Percentiles rank a stretch among this genome's conserved stretches.
These are phyloP conservation scores for Zosterops lateralis DNA, from an alignment of 2,113 vertebrate genomes.

Conservation along the genomic window DNA sequence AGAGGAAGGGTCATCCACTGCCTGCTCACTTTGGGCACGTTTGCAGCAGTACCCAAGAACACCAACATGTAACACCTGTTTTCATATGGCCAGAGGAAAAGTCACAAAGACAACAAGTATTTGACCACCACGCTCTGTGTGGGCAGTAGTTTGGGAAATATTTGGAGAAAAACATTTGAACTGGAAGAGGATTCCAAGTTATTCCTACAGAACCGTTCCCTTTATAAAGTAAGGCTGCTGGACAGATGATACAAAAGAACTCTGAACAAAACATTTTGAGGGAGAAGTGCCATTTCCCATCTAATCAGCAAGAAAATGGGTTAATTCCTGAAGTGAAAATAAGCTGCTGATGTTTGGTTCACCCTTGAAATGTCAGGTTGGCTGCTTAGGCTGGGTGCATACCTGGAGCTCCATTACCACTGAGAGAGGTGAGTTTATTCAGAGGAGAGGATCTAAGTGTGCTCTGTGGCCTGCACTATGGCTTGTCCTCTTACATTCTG, in stretches of 20 bases:
- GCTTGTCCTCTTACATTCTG: rapidly evolving
- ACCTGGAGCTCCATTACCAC: rapidly evolving
- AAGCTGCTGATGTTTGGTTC: neutral
- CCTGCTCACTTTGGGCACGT: rapidly evolving
- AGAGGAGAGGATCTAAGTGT: neutral
- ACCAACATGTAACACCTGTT: neutral
- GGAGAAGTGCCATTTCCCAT: neutral
- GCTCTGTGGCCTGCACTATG: neutral
- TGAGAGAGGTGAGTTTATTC: neutral
- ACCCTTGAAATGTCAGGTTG: neutral
- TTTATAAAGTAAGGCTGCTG: neutral
- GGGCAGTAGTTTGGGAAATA: neutral
- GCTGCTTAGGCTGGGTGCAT: rapidly evolving
- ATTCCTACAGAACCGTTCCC: neutral
- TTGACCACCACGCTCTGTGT: neutral
- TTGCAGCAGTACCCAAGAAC: neutral
- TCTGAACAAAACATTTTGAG: neutral
- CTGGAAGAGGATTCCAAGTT: neutral
- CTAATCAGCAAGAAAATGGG: neutral
- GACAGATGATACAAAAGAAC: neutral
- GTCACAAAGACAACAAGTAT: neutral
- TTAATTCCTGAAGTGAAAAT: neutral
- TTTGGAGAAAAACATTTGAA: neutral
- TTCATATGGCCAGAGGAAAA: neutral
- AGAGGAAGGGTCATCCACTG: neutral